Percentiles rank a stretch among this genome's conserved stretches.
phyloP scores from a whole-genome alignment of 1,140 invertebrate genomes.

The Melitaea cinxia region DNA sequence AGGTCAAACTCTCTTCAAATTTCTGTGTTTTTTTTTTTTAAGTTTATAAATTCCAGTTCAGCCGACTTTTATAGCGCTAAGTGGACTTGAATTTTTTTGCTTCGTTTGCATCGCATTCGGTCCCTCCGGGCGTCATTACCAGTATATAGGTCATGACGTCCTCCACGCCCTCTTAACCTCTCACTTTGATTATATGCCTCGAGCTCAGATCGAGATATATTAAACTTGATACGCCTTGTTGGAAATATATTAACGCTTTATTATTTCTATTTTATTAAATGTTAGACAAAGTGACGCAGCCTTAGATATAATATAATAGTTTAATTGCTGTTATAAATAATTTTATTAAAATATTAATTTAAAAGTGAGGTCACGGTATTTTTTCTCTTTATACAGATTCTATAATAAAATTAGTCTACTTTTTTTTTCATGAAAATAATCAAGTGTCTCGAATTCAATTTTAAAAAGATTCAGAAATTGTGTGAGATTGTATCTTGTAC shows the following conservation, averaged over 20 bases:
- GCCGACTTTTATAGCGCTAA: neutral
- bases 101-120: constrained; percentile 16
- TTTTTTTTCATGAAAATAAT: too few relatives aligned
- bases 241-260: neutral
- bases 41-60: neutral
- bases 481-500: too few relatives aligned
- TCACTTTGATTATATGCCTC: constrained; percentile 34
- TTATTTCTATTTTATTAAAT: neutral
- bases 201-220: constrained; percentile 35
- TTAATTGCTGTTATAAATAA: too few relatives aligned
- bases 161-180: constrained; percentile 35
- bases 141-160: constrained; percentile 40
- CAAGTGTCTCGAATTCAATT: too few relatives aligned
- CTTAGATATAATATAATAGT: too few relatives aligned
- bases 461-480: too few relatives aligned
- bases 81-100: neutral
- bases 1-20: neutral
- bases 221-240: constrained; percentile 21
- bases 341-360: too few relatives aligned
- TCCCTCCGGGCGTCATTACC: constrained; percentile 35
- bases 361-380: too few relatives aligned
- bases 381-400: too few relatives aligned
- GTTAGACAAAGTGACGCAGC: neutral
- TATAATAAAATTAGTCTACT: too few relatives aligned
- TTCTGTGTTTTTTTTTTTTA: neutral